Evolutionary conservation across 2,888 invertebrate genomes (phyloP), one percentile per base, ranked within the genome.

Genomic region (Spilarctia lutea): DNA sequence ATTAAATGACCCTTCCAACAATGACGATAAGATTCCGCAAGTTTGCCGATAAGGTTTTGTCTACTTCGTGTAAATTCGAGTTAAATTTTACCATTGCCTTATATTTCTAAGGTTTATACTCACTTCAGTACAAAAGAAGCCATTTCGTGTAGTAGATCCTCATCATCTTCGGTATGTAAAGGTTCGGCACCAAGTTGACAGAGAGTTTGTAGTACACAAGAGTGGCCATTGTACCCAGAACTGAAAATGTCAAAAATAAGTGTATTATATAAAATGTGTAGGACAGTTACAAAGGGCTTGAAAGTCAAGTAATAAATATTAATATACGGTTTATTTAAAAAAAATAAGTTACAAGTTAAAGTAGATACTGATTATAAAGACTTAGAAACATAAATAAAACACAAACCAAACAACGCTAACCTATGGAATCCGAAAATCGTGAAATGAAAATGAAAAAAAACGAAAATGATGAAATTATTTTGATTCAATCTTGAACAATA

Each of bases 91-190:
- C 18, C 52, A 27, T 13, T 13, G 11, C n/a, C 27, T 60, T 13
- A n/a, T 13, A 13, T 27, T 27, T 16, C 16, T 0, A 52, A 16
- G 11, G 65, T 52, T 69, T 33, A 67, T 71, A 94, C 97, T 96
- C 92, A 98, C 98, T 97, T 97, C 68, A 98, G 94, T 39, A 97
- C 91, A 83, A 97, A 96, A 77, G 96, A 96, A 63, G 97, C 92
- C 65, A 98, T 91, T 90, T 98, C 97, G 75, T 97, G 97, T 0
- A 98, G 90, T 13, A 98, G 91, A 84, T 96, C 96, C 72, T 96
- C 96, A 75, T 97, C 96, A 81, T 96, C 94, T 76, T 95, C 92
- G 83, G 93, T 87, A 73, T 96, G 96, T 56, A 97, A 90, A 0
- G 97, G 97, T 80, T 96, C 96, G 70, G 96, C 96, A 4, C 97